Evolutionary conservation across 2,888 invertebrate species (phyloP).

Genomic region (Polyommatus iphigenia): DNA sequence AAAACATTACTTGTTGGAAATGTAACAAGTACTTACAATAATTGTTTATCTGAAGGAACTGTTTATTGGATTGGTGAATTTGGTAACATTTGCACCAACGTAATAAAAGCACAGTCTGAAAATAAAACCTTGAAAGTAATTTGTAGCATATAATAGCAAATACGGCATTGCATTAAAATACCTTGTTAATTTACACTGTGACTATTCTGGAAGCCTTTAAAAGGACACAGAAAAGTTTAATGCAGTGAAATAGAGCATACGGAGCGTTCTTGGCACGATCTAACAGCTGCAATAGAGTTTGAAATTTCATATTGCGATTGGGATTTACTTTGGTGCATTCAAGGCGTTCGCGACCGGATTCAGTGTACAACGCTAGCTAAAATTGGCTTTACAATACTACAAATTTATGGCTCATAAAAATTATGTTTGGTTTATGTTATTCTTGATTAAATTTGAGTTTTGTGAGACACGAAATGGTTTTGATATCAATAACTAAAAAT

Average conservation of each 20-base stretch:
- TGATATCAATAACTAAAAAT: too few relatives aligned
- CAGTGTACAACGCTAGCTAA: background rate
- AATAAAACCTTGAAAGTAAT: background rate
- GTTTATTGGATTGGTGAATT: background rate
- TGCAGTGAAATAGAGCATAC: conserved; percentile 12
- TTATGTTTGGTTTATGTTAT: background rate
- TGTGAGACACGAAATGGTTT: background rate
- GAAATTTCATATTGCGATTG: conserved; percentile 24
- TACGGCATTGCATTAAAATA: background rate
- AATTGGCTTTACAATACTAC: conserved; percentile 8
- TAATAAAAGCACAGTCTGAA: background rate
- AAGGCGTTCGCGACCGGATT: background rate
- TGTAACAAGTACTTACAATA: too few relatives aligned
- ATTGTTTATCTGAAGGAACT: too few relatives aligned
- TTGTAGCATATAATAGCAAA: background rate
- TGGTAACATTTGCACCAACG: background rate
- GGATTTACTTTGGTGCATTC: background rate
- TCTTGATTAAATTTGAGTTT: background rate
- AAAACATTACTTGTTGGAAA: too few relatives aligned
- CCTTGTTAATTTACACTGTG: background rate
- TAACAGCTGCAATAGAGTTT: conserved; percentile 13
- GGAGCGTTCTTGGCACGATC: conserved; percentile 21
- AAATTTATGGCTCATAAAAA: conserved; percentile 8
- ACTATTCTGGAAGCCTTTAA: background rate
- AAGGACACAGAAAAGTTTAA: conserved; percentile 14